Evolutionary conservation across 64 coral and sea anemone species (phyloP).

Genomic region (Hydrozoanthus tunicans): DNA sequence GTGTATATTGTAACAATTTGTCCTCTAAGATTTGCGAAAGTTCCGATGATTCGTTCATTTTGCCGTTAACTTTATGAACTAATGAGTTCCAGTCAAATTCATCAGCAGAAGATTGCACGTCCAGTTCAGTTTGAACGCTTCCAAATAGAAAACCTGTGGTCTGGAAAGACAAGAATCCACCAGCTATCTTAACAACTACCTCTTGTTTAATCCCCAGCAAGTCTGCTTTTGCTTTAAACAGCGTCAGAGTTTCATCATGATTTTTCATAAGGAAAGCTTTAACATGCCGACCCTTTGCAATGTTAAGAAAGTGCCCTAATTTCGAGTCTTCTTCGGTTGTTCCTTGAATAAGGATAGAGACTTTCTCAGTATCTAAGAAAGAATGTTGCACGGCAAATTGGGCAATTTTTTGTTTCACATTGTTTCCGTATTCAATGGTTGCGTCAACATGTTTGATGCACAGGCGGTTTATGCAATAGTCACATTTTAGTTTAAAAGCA

Average conservation of each 20-base stretch:
- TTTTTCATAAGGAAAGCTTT: not conserved
- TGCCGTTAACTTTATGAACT: not conserved
- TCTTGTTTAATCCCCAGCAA: not conserved
- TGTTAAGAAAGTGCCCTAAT: not conserved
- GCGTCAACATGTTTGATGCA: not conserved
- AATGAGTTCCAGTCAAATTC: not conserved
- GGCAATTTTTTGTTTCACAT: not conserved
- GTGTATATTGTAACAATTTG: not conserved
- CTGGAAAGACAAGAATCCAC: not conserved
- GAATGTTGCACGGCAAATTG: not conserved
- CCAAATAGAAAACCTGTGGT: not conserved
- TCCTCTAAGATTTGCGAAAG: not conserved
- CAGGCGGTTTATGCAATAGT: not conserved
- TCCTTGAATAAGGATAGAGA: not conserved
- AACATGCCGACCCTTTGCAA: not conserved
- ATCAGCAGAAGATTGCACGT: not conserved
- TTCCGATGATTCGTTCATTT: not conserved
- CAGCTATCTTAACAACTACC: not conserved
- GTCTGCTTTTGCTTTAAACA: not conserved
- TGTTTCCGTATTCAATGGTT: not conserved
- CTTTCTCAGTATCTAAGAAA: not conserved
- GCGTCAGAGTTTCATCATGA: not conserved
- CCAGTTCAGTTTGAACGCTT: not conserved
- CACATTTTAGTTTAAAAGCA: not conserved
- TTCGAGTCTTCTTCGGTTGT: not conserved